phyloP scores from a whole-genome alignment of 2,888 invertebrate genomes.

The Drosophila tanythrix region DNA sequence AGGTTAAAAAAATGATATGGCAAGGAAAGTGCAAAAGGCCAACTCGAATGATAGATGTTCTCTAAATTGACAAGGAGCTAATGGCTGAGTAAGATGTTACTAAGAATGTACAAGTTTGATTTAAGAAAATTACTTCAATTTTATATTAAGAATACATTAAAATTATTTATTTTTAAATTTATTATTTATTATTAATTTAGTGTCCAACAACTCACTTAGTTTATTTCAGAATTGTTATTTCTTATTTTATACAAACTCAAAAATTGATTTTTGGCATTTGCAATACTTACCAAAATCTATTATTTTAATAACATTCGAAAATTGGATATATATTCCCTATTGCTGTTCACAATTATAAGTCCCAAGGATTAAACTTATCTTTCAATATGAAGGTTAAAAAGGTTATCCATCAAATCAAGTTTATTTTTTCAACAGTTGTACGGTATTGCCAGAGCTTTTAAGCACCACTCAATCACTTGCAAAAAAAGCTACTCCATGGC shows the following conservation, averaged over 20 bases:
- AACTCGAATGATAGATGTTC: constrained; percentile 1
- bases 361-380: no score
- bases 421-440: not conserved
- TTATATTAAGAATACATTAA: not conserved
- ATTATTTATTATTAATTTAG: not conserved
- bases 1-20: not conserved
- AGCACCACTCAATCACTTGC: not conserved
- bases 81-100: not conserved
- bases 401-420: not conserved
- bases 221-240: not conserved
- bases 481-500: not conserved
- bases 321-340: not conserved
- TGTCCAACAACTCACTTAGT: not conserved
- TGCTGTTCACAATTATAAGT: not conserved
- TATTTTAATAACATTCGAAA: rapidly evolving
- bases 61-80: not conserved
- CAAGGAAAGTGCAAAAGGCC: not conserved
- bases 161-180: not conserved
- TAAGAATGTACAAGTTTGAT: not conserved
- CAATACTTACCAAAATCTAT: not conserved
- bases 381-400: not conserved
- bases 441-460: not conserved
- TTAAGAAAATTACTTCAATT: not conserved
- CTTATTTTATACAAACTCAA: not conserved
- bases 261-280: not conserved